Evolutionary conservation across 2,113 vertebrate species (phyloP).

Genomic region (Cyprichromis sp.): DNA sequence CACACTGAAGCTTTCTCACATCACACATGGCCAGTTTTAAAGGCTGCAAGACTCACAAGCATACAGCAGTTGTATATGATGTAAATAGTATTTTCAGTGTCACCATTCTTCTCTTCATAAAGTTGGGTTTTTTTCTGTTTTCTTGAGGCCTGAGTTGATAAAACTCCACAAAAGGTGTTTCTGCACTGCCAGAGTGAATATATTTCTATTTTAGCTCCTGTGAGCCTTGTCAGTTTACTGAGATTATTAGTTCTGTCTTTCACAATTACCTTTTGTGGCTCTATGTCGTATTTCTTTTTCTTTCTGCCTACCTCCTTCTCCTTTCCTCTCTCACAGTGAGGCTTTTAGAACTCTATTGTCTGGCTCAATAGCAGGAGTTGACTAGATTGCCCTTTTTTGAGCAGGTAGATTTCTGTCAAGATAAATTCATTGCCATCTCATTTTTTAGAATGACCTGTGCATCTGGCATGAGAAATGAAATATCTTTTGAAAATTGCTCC

Average conservation of each 20-base stretch:
- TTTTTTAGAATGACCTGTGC: background rate
- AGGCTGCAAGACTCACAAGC: background rate
- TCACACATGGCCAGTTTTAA: background rate
- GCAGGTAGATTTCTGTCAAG: background rate
- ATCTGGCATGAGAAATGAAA: background rate
- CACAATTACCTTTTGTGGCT: background rate
- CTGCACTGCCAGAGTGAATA: background rate
- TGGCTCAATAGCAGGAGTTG: background rate
- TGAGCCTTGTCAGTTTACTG: background rate
- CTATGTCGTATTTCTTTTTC: background rate
- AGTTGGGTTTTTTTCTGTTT: fast-evolving
- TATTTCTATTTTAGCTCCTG: background rate
- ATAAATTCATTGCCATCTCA: background rate
- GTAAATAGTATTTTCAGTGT: background rate
- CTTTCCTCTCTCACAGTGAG: background rate
- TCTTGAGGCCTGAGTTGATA: background rate
- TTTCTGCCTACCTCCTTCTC: background rate
- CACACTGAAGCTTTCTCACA: background rate
- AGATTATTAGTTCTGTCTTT: background rate
- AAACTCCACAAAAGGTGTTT: background rate
- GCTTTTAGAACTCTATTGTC: background rate
- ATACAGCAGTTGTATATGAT: background rate
- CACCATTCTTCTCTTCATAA: background rate
- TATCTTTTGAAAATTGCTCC: background rate
- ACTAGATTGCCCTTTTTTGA: background rate